Base-by-base conservation (phyloP, 2,113 vertebrate species). In the Indicator indicator region DNA sequence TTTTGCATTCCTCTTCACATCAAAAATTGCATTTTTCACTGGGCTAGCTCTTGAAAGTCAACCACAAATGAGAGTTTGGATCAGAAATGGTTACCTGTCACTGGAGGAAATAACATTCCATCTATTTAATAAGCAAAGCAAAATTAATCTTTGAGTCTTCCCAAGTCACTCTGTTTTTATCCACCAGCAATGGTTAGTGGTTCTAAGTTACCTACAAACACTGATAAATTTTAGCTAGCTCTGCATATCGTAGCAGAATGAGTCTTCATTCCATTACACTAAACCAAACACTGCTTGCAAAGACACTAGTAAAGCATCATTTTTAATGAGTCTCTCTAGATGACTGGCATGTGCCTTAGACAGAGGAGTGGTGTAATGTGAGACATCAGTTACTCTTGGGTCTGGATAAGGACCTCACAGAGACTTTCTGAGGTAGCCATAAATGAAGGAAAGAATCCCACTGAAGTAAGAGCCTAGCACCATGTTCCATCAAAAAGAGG, bases 361-460 rank as follows among this genome's bases (percentile, higher is more conserved):
- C 56, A 89, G 76, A 76, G 46, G 74, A 81, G 65, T 20, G 72
- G 32, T 38, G 46, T 5, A 40, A 71, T 1, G 9, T 4, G 2
- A 93, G 54, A 36, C 18, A 4, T 18, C 63, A 40, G n/a, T 78
- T 81, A 79, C 68, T 87, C 60, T 86, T 79, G 3, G 21, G 38
- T 68, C 76, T 89, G 73, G 88, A 40, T 89, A 81, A 93, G 91
- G 88, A 85, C 71, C 90, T 78, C 42, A 20, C 62, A 55, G 96
- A 93, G 92, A 95, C 90, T 93, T 95, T 93, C 98, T 96, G 98
- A 99, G 98, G 98, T 98, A 99, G 97, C 98, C 97, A 68, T 84
- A 97, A 98, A 96, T 65, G 96, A 96, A 81, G 96, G 84, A 17
- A 15, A 38, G 36, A 54, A n/a, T 0, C 16, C 18, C 59, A 80